phyloP scores from a whole-genome alignment of 1,140 invertebrate genomes.

The Dendroctonus valens region DNA sequence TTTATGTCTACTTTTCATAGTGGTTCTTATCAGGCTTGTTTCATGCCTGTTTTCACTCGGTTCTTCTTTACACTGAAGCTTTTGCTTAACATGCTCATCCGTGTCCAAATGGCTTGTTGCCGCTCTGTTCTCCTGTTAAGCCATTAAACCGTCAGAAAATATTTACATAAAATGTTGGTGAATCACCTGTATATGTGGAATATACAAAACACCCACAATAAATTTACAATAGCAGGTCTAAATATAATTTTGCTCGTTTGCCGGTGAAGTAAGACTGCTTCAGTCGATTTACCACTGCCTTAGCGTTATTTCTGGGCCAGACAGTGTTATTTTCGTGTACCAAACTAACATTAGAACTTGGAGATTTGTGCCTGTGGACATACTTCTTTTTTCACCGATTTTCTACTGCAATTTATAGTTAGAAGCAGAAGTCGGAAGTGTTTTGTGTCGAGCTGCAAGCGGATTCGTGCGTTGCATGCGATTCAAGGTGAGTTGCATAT shows the following conservation, averaged over 20 bases:
- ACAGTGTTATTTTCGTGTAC: conserved; percentile 25
- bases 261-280: conserved; percentile 18
- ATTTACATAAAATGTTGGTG: not conserved
- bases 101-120: too few species aligned
- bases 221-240: conserved; percentile 27
- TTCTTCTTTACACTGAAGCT: too few species aligned
- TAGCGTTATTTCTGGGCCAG: conserved; percentile 23
- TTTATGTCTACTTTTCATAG: too few species aligned
- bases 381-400: conserved; percentile 9
- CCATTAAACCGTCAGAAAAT: too few species aligned
- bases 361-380: conserved; percentile 22
- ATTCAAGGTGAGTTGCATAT: too few species aligned
- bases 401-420: not conserved
- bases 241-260: conserved; percentile 29
- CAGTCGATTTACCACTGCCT: conserved; percentile 24
- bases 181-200: conserved; percentile 25
- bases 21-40: too few species aligned
- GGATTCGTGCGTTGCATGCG: too few species aligned
- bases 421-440: not conserved
- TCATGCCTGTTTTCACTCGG: too few species aligned
- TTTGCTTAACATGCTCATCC: too few species aligned
- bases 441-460: too few species aligned
- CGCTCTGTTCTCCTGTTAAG: too few species aligned
- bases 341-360: conserved; percentile 7
- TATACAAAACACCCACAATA: conserved; percentile 25